Conservation (phyloP, 2,888 invertebrate species). For the Dryococelus australis region DNA sequence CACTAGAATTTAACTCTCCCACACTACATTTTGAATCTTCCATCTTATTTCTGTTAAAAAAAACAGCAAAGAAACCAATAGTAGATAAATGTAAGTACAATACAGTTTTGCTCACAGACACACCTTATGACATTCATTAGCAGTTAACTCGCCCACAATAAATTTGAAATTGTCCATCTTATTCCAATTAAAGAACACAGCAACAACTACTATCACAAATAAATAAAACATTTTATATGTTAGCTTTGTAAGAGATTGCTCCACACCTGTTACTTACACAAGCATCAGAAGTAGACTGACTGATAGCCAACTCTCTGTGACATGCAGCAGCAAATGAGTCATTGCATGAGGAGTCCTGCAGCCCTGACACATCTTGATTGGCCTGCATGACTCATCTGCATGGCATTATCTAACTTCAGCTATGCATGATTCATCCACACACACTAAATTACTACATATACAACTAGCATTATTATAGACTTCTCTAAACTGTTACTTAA, state of each 20-base stretch:
- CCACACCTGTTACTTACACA: no score
- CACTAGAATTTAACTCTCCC: constrained; percentile 7
- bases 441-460: neutral
- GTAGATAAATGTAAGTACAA: neutral
- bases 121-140: neutral
- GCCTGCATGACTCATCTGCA: constrained; percentile 12
- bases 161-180: neutral
- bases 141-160: neutral
- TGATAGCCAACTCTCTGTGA: neutral
- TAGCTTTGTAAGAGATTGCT: no score
- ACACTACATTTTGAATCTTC: constrained; percentile 10
- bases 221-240: neutral
- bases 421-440: neutral
- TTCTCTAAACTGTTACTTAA: neutral
- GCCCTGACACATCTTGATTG: neutral
- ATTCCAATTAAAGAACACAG: neutral
- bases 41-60: neutral
- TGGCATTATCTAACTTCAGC: neutral
- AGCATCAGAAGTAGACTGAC: neutral
- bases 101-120: neutral
- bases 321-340: neutral
- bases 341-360: neutral
- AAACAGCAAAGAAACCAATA: neutral
- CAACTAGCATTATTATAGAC: neutral
- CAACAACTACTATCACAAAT: neutral